Conservation (phyloP, 2,797 vertebrate genomes). For the Gallinago stenura region DNA sequence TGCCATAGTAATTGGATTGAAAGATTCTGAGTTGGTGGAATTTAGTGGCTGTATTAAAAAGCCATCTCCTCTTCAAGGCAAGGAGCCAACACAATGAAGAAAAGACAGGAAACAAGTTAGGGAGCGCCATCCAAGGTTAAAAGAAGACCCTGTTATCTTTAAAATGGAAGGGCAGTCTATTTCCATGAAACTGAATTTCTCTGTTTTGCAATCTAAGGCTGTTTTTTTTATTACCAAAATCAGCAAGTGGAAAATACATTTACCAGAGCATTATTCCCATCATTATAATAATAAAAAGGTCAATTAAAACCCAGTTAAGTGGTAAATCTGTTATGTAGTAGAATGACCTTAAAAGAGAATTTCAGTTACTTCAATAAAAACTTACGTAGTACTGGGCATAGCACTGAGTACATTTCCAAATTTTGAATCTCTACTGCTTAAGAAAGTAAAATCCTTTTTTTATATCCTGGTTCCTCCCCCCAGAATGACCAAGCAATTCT, state of each 20-base stretch:
- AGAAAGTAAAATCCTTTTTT: not conserved
- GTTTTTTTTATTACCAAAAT: constrained; percentile 43
- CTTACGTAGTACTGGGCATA: not conserved
- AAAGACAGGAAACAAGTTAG: constrained; percentile 61
- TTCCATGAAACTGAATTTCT: constrained; percentile 22
- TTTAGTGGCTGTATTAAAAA: constrained; percentile 70
- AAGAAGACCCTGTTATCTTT: constrained; percentile 31
- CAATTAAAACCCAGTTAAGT: constrained; percentile 55
- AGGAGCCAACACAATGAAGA: constrained; percentile 52
- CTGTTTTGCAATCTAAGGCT: not conserved
- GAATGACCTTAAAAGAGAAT: not conserved
- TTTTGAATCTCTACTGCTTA: not conserved
- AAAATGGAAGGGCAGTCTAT: constrained; percentile 33
- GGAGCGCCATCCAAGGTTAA: constrained; percentile 32
- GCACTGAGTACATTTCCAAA: not conserved
- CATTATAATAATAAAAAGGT: constrained; percentile 43
- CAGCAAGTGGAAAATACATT: constrained; percentile 50
- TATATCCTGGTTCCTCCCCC: not conserved
- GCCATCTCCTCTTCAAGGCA: constrained; percentile 53
- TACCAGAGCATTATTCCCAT: constrained; percentile 39
- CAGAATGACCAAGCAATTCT: not conserved
- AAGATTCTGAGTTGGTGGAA: constrained; percentile 64
- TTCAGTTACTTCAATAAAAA: not conserved
- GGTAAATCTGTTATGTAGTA: constrained; percentile 16
- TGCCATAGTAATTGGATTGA: constrained; percentile 73